These are phyloP conservation scores for Apamea anceps DNA, from an alignment of 2,888 invertebrate species.

Conservation along the genomic window DNA sequence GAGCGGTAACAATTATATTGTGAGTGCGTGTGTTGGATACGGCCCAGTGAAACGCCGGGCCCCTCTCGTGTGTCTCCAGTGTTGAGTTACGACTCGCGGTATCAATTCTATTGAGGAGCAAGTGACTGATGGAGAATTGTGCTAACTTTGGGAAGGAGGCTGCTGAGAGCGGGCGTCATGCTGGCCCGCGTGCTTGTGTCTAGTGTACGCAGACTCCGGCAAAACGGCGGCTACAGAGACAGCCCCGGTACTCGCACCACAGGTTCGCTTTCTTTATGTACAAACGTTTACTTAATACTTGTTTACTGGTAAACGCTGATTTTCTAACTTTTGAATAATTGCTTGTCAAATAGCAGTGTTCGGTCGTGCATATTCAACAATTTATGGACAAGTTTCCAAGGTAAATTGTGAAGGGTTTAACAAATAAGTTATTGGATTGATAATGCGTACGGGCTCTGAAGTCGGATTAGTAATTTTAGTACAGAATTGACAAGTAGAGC, in stretches of 20 bases:
- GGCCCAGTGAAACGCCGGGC: slow-evolving; percentile 82
- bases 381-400: slow-evolving; percentile 78
- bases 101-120: slow-evolving; percentile 74
- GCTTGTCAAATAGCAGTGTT: slow-evolving; percentile 58
- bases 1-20: slow-evolving; percentile 80
- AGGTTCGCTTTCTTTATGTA: slow-evolving; percentile 77
- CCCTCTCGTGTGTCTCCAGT: slow-evolving; percentile 80
- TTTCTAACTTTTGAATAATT: slow-evolving; percentile 67
- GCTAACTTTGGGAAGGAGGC: slow-evolving; percentile 76
- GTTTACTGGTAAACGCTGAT: slow-evolving; percentile 56
- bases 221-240: slow-evolving; percentile 86
- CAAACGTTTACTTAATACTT: slow-evolving; percentile 57
- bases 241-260: slow-evolving; percentile 83
- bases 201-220: slow-evolving; percentile 81
- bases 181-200: slow-evolving; percentile 82
- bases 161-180: slow-evolving; percentile 82
- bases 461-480: slow-evolving; percentile 36
- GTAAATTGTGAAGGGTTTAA: slow-evolving; percentile 83
- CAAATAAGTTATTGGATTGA: slow-evolving; percentile 68
- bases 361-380: slow-evolving; percentile 67
- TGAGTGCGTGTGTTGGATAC: slow-evolving; percentile 85
- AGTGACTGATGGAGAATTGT: slow-evolving; percentile 87
- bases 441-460: slow-evolving; percentile 66
- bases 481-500: slow-evolving; percentile 46
- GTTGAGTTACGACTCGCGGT: slow-evolving; percentile 76